phyloP scores from a whole-genome alignment of 2,888 invertebrate genomes.

The Cotesia congregata region DNA sequence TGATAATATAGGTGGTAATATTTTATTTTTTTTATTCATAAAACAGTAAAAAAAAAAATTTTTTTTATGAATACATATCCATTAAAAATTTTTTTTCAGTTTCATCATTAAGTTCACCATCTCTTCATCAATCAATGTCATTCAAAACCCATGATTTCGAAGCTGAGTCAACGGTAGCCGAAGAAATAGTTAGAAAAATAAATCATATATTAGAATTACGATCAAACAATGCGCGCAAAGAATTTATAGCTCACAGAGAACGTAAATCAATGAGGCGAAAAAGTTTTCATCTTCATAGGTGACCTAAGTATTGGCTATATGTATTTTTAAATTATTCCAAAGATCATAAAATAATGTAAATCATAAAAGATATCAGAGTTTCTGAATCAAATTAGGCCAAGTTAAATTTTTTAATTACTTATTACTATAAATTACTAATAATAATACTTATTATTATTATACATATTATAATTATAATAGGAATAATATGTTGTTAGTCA shows the following conservation, averaged over 20 bases:
- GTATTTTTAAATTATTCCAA: slow-evolving; percentile 47
- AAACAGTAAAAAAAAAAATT: slow-evolving; percentile 32
- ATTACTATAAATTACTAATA: slow-evolving; percentile 4
- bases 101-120: slow-evolving; percentile 59
- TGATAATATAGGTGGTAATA: slow-evolving; percentile 56
- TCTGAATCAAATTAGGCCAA: neutral
- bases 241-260: slow-evolving; percentile 84
- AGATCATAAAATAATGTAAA: slow-evolving; percentile 35
- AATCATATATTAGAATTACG: slow-evolving; percentile 88
- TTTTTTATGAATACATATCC: neutral
- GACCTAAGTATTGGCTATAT: slow-evolving; percentile 58
- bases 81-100: slow-evolving; percentile 48
- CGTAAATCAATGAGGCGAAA: slow-evolving; percentile 77
- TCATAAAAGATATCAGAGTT: neutral
- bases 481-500: slow-evolving; percentile 19
- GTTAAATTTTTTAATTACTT: slow-evolving; percentile 6
- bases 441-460: neutral
- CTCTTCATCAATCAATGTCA: slow-evolving; percentile 72
- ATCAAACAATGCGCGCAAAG: slow-evolving; percentile 84
- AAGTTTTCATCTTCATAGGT: slow-evolving; percentile 73
- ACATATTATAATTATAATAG: neutral
- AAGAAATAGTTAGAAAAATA: slow-evolving; percentile 89
- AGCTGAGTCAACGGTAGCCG: slow-evolving; percentile 80
- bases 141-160: slow-evolving; percentile 93
- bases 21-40: slow-evolving; percentile 2